A percentile compares a stretch with the other conserved stretches of the same genome.
These are phyloP conservation scores for Gnathonemus echidnorhynchus DNA, from an alignment of 2,113 vertebrate genomes.

Conservation along the genomic window DNA sequence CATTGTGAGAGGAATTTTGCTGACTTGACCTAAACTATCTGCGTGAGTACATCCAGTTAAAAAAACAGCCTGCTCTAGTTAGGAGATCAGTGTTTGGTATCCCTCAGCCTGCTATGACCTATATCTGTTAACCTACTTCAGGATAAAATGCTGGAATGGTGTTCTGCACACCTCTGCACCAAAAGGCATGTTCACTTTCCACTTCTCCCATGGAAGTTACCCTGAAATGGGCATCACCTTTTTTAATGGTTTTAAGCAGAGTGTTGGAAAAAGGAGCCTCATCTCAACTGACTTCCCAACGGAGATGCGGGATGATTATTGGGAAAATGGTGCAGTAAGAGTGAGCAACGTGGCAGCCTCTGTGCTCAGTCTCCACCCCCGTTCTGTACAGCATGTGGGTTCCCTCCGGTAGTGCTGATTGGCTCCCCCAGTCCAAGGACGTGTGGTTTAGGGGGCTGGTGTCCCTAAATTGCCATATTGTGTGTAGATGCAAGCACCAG, in stretches of 20 bases:
- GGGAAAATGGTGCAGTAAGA: not conserved
- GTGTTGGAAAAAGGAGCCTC: not conserved
- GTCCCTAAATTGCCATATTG: not conserved
- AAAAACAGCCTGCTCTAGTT: conserved; percentile 31
- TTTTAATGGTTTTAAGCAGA: not conserved
- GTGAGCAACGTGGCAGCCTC: not conserved
- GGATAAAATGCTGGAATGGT: conserved; percentile 10
- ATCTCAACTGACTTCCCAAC: not conserved
- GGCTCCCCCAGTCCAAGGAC: not conserved
- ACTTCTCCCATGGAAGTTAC: not conserved
- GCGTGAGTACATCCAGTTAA: not conserved
- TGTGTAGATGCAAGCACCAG: not conserved
- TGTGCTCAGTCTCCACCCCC: not conserved
- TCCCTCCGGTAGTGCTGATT: not conserved
- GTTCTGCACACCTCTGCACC: not conserved
- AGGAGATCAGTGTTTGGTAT: conserved; percentile 34
- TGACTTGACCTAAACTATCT: not conserved
- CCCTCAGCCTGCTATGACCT: conserved; percentile 44
- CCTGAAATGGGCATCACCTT: not conserved
- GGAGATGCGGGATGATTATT: not conserved
- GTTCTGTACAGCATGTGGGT: not conserved
- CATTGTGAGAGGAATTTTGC: not conserved
- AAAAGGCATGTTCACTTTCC: not conserved
- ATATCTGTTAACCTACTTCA: conserved; percentile 58
- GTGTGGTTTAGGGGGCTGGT: not conserved